Conservation (phyloP, 2,113 vertebrate genomes). For the Melanerpes formicivorus region DNA sequence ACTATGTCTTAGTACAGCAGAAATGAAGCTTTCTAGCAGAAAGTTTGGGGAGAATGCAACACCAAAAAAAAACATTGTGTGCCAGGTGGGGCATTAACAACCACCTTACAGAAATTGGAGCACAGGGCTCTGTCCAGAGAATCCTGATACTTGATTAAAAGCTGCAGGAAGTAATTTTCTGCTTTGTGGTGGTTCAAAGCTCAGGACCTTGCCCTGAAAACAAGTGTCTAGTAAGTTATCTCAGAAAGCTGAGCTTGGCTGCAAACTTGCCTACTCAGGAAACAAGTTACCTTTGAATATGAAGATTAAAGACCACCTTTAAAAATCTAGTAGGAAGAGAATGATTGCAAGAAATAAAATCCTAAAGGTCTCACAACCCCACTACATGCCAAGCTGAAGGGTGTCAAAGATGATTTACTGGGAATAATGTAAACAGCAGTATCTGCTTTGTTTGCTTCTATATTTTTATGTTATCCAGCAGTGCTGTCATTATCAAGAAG, state of each 20-base stretch:
- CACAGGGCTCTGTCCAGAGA: not conserved
- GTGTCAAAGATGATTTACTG: not conserved
- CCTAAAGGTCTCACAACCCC: not conserved
- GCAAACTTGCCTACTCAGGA: not conserved
- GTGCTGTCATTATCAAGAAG: not conserved
- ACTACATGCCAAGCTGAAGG: not conserved
- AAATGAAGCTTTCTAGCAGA: not conserved
- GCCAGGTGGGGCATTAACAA: not conserved
- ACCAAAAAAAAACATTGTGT: not conserved
- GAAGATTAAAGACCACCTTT: not conserved
- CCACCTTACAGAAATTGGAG: not conserved
- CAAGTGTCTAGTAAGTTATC: not conserved
- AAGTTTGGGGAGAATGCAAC: not conserved
- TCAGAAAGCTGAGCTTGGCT: not conserved
- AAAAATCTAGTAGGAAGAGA: not conserved
- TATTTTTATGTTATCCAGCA: not conserved
- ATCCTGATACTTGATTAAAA: not conserved
- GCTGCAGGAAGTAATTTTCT: not conserved
- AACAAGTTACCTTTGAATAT: not conserved
- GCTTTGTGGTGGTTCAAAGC: not conserved
- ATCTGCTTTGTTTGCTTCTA: not conserved
- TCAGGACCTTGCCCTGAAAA: not conserved
- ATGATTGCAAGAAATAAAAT: not conserved
- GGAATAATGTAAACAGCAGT: accelerated
- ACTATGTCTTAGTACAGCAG: not conserved